Evolutionary conservation across 2,888 invertebrate species (phyloP).

Genomic region (Perdita meconis): DNA sequence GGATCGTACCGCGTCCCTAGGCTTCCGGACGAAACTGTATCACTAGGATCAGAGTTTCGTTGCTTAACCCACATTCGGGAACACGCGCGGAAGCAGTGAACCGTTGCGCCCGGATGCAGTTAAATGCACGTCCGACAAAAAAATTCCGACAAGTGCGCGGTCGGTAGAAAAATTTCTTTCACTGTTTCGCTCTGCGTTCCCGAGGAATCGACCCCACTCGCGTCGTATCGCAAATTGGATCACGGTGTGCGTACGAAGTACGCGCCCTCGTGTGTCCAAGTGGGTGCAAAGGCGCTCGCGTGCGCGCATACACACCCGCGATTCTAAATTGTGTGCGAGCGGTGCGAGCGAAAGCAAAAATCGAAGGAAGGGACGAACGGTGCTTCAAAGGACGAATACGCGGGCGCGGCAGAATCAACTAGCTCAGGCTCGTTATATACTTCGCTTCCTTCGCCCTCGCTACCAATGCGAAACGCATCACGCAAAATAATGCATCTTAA

Average conservation of each 20-base stretch:
- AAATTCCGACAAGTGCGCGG: no score
- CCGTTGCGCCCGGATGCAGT: no score
- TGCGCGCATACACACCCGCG: background rate
- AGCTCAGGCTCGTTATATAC: slow-evolving; percentile 59
- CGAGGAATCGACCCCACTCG: background rate
- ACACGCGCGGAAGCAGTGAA: no score
- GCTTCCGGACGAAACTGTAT: no score
- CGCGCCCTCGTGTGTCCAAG: background rate
- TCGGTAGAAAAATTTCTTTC: background rate
- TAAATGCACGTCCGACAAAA: no score
- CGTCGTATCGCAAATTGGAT: background rate
- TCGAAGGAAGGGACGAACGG: background rate
- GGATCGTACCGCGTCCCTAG: no score
- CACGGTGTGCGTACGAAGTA: background rate
- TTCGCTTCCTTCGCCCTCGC: slow-evolving; percentile 44
- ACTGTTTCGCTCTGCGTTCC: background rate
- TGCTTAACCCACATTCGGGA: no score
- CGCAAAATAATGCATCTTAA: slow-evolving; percentile 63
- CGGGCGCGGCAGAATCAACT: slow-evolving; percentile 11
- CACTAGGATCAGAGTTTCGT: no score
- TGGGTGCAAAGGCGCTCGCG: background rate
- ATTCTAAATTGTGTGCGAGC: background rate
- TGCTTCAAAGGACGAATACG: background rate
- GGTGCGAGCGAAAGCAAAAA: background rate
- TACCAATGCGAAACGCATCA: slow-evolving; percentile 59